A percentile compares a stretch with the other conserved stretches of the same genome.
phyloP scores from a whole-genome alignment of 2,797 vertebrate species.

The Bovichtus diacanthus region DNA sequence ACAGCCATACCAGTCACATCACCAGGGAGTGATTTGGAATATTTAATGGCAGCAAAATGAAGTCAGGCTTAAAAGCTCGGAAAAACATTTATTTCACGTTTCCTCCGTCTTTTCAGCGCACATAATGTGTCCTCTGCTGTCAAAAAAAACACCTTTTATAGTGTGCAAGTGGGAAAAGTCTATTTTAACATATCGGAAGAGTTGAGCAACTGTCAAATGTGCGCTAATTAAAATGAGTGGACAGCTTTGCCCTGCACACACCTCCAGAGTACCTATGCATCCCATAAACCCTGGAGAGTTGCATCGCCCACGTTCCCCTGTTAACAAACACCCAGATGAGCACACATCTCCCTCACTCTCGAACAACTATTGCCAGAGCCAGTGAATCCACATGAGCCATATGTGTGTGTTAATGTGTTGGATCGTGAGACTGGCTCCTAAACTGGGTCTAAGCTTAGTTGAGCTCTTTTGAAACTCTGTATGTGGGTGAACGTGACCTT shows the following conservation, averaged over 20 bases:
- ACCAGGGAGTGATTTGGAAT: constrained; percentile 14
- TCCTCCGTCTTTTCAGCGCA: background rate
- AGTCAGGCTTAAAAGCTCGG: constrained; percentile 18
- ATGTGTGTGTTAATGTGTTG: background rate
- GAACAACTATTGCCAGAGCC: background rate
- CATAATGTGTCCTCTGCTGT: constrained; percentile 2
- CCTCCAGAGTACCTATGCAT: constrained; percentile 28
- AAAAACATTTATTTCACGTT: constrained; percentile 6
- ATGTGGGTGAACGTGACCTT: constrained; percentile 6
- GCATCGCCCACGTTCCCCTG: constrained; percentile 26
- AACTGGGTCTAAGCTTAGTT: constrained; percentile 15
- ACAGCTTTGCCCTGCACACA: constrained; percentile 11
- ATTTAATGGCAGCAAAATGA: constrained; percentile 22
- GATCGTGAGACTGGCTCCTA: background rate
- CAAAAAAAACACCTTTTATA: constrained; percentile 8
- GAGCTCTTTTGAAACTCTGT: constrained; percentile 2
- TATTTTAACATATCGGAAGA: constrained; percentile 50
- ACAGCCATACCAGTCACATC: background rate
- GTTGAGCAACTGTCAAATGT: constrained; percentile 34
- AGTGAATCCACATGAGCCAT: background rate
- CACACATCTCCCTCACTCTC: constrained; percentile 4
- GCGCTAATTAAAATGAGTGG: constrained; percentile 33
- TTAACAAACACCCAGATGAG: constrained; percentile 19
- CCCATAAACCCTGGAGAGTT: constrained; percentile 27
- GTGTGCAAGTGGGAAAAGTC: background rate